These are phyloP conservation scores for Sylvia atricapilla DNA, from an alignment of 2,113 vertebrate genomes.

Conservation along the genomic window DNA sequence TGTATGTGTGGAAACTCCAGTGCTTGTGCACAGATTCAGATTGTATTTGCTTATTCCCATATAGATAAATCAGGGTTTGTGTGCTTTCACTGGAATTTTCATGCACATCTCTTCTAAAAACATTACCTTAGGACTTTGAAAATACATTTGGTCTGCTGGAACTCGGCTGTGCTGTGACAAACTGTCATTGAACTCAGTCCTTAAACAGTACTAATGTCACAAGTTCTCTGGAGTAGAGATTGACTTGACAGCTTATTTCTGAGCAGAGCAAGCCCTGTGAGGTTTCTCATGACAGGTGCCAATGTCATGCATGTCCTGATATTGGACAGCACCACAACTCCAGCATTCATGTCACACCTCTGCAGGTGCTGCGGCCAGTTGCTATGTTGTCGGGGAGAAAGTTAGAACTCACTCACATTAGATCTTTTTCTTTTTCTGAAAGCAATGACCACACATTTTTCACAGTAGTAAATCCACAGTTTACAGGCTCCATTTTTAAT, in stretches of 20 bases:
- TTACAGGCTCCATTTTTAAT: conserved; percentile 19
- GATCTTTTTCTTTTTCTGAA: background rate
- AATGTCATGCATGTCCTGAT: accelerated
- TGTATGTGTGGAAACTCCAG: conserved; percentile 46
- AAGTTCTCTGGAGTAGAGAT: background rate
- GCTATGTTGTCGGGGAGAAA: background rate
- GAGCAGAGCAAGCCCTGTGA: background rate
- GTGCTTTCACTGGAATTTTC: conserved; percentile 50
- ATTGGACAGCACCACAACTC: background rate
- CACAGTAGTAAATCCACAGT: conserved; percentile 32
- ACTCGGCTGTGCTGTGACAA: background rate
- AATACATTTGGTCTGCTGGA: background rate
- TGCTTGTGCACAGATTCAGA: conserved; percentile 18
- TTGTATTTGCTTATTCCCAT: background rate
- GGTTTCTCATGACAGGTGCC: background rate
- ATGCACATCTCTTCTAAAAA: background rate
- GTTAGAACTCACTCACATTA: background rate
- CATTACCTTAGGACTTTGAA: background rate
- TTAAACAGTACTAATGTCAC: background rate
- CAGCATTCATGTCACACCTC: background rate
- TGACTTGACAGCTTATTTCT: background rate
- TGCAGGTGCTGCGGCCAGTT: background rate
- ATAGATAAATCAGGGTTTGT: background rate
- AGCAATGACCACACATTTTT: background rate
- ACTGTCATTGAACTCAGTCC: background rate